Evolutionary conservation across 2,888 invertebrate genomes (phyloP).

Genomic region (Diabrotica balteata): DNA sequence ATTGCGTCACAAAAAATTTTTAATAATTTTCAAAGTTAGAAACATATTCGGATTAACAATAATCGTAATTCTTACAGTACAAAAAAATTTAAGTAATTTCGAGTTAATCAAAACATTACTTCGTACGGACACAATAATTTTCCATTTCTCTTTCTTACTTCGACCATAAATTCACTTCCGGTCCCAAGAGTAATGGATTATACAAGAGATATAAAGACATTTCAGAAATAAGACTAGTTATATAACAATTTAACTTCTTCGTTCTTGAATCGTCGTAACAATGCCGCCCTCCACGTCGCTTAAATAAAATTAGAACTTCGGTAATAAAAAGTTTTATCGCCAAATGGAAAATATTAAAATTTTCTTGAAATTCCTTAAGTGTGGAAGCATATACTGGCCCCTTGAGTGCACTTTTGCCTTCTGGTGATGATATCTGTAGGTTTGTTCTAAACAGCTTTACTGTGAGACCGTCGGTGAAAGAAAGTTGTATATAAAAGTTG

Average conservation of each 20-base stretch:
- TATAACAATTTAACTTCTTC: conserved; percentile 18
- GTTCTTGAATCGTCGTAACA: conserved; percentile 12
- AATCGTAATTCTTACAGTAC: no score
- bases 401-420: conserved; percentile 34
- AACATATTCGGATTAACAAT: no score
- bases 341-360: conserved; percentile 36
- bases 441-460: conserved; percentile 16
- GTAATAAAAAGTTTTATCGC: conserved; percentile 38
- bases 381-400: conserved; percentile 33
- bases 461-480: not conserved
- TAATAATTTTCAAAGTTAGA: no score
- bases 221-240: conserved; percentile 15
- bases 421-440: conserved; percentile 34
- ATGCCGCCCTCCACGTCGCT: conserved; percentile 14
- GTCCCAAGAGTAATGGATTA: not conserved
- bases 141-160: not conserved
- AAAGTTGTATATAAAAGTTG: conserved; percentile 22
- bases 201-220: conserved; percentile 11
- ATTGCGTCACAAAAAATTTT: no score
- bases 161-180: conserved; percentile 9
- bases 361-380: conserved; percentile 23
- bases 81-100: not conserved
- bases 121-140: not conserved
- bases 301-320: conserved; percentile 35
- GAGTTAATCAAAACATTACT: no score